phyloP scores from a whole-genome alignment of 2,888 invertebrate genomes.

The Cephus pulcher region DNA sequence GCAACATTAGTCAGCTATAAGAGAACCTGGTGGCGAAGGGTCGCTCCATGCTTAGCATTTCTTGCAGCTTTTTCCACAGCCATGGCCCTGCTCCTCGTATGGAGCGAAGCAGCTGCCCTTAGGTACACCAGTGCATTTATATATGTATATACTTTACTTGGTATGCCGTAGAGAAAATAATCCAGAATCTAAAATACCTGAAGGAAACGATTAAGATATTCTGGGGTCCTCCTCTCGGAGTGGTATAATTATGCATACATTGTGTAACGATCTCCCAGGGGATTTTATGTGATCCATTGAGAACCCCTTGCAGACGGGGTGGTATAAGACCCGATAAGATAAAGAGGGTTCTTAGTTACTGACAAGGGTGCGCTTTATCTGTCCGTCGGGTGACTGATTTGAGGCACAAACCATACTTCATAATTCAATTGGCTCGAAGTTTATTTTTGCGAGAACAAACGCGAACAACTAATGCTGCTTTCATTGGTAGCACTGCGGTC shows the following conservation, averaged over 20 bases:
- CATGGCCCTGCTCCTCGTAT: slow-evolving; percentile 81
- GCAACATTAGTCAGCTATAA: slow-evolving; percentile 40
- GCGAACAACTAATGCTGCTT: not conserved
- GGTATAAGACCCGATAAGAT: not conserved
- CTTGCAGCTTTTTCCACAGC: slow-evolving; percentile 84
- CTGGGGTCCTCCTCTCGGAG: not conserved
- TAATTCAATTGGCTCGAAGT: not conserved
- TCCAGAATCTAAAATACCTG: not conserved
- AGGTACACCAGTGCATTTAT: slow-evolving; percentile 67
- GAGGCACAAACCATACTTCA: not conserved
- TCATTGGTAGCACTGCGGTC: not conserved
- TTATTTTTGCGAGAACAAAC: not conserved
- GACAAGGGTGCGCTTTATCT: not conserved
- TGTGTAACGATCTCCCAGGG: not conserved
- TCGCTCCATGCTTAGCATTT: slow-evolving; percentile 79
- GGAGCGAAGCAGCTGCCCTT: slow-evolving; percentile 79
- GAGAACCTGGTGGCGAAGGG: slow-evolving; percentile 62
- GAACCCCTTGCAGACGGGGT: not conserved
- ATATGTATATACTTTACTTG: not conserved
- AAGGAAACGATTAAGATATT: not conserved
- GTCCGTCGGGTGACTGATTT: not conserved
- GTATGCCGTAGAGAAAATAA: not conserved
- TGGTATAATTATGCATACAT: not conserved
- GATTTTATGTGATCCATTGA: not conserved
- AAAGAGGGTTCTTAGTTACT: not conserved